phyloP scores from a whole-genome alignment of 2,888 invertebrate genomes.

The Vesta saturnalis region DNA sequence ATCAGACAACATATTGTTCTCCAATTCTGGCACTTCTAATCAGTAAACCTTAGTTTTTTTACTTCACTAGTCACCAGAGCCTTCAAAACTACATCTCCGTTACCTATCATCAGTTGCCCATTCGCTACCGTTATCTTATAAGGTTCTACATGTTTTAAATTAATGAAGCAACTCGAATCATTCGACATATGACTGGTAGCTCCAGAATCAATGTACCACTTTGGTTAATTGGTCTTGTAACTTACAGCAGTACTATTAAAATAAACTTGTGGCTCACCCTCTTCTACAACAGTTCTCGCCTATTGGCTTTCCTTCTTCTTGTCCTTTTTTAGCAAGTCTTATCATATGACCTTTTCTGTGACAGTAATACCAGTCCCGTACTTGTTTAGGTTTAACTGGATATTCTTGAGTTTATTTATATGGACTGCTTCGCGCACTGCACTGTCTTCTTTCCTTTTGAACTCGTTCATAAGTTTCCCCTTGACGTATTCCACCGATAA shows the following conservation, averaged over 20 bases:
- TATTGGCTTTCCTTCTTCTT: background rate
- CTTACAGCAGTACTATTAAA: background rate
- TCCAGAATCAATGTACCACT: slow-evolving; percentile 5
- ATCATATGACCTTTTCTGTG: background rate
- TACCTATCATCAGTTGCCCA: background rate
- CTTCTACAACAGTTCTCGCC: background rate
- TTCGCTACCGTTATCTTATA: background rate
- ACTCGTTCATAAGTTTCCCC: background rate
- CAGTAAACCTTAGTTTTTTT: background rate
- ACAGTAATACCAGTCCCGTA: background rate
- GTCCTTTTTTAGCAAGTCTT: slow-evolving; percentile 1
- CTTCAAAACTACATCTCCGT: background rate
- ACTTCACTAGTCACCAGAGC: background rate
- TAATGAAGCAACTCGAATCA: no score
- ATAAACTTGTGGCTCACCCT: background rate
- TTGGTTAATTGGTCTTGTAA: background rate
- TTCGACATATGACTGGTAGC: background rate
- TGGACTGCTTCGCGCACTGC: background rate
- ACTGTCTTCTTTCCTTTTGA: background rate
- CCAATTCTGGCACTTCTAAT: background rate
- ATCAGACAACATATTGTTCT: background rate
- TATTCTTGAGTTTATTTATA: background rate
- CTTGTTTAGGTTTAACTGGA: background rate
- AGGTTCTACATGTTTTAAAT: background rate
- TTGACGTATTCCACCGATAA: background rate